Evolutionary conservation across 1,140 invertebrate genomes (phyloP).

Genomic region (Philaenus spumarius): DNA sequence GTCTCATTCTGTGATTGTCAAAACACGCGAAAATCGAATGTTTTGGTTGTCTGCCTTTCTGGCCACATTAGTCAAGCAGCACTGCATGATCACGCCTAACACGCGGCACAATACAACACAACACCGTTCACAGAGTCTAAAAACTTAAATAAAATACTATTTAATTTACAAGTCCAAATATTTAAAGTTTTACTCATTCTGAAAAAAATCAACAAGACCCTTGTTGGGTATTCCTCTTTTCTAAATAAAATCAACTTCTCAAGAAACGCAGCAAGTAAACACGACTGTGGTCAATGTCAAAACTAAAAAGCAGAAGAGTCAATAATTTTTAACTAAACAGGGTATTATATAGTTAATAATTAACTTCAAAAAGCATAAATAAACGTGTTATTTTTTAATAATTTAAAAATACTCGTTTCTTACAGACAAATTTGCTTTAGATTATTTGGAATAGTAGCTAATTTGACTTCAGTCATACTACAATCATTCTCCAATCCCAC

Average conservation of each 20-base stretch:
- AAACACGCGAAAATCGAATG: slow-evolving; percentile 33
- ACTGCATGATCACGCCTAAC: slow-evolving; percentile 30
- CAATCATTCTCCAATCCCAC: slow-evolving; percentile 4
- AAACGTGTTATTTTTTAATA: no score
- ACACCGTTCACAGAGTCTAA: slow-evolving; percentile 19
- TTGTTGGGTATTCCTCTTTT: slow-evolving; percentile 32
- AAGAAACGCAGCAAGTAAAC: slow-evolving; percentile 43
- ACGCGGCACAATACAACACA: slow-evolving; percentile 28
- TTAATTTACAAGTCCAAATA: slow-evolving; percentile 22
- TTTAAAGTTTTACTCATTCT: slow-evolving; percentile 26
- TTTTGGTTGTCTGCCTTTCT: slow-evolving; percentile 33
- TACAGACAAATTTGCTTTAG: no score
- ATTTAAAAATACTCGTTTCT: no score
- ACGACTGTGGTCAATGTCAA: slow-evolving; percentile 42
- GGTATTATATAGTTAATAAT: no score
- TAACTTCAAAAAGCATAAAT: no score
- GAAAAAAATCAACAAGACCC: slow-evolving; percentile 27
- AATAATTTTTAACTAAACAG: no score
- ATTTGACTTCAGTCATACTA: slow-evolving; percentile 11
- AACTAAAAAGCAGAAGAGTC: no score
- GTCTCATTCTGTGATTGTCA: slow-evolving; percentile 42
- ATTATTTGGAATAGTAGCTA: background rate
- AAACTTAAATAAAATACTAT: slow-evolving; percentile 23
- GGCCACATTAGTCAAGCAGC: slow-evolving; percentile 29
- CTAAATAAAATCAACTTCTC: slow-evolving; percentile 38